A percentile compares a stretch with the other conserved stretches of the same genome.
phyloP scores from a whole-genome alignment of 2,797 vertebrate species.

The Hydrolagus colliei region DNA sequence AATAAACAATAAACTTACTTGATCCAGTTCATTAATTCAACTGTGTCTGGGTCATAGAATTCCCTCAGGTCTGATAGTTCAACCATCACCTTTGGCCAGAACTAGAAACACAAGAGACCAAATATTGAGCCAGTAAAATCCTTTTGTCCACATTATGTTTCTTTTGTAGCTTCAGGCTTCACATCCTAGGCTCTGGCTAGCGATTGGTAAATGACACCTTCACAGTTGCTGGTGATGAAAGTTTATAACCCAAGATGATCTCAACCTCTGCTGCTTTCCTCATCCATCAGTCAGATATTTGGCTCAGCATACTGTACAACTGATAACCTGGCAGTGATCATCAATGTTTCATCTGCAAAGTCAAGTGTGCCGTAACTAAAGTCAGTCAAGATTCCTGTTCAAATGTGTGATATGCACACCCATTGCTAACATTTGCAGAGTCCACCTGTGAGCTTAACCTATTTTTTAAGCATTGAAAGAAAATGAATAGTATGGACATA shows the following conservation, averaged over 20 bases:
- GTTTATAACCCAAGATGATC: background rate
- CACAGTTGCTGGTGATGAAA: background rate
- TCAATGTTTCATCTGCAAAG: no score
- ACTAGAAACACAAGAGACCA: slow-evolving; percentile 60
- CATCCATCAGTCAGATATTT: no score
- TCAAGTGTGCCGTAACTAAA: no score
- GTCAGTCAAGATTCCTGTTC: no score
- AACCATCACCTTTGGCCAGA: slow-evolving; percentile 85
- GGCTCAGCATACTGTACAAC: no score
- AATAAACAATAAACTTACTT: slow-evolving; percentile 61
- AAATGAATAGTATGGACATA: no score
- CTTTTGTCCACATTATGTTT: background rate
- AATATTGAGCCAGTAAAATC: slow-evolving; percentile 32
- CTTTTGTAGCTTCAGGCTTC: background rate
- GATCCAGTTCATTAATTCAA: slow-evolving; percentile 98
- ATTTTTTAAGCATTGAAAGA: no score
- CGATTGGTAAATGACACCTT: background rate
- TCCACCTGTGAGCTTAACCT: no score
- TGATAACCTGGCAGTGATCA: no score
- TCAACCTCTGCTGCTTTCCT: no score
- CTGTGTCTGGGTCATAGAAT: slow-evolving; percentile 95
- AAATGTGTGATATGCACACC: no score
- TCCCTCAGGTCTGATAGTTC: slow-evolving; percentile 89
- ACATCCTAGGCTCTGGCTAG: background rate
- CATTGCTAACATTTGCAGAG: no score